Evolutionary conservation across 2,113 vertebrate species (phyloP).

Genomic region (Microcebus tavaratra): DNA sequence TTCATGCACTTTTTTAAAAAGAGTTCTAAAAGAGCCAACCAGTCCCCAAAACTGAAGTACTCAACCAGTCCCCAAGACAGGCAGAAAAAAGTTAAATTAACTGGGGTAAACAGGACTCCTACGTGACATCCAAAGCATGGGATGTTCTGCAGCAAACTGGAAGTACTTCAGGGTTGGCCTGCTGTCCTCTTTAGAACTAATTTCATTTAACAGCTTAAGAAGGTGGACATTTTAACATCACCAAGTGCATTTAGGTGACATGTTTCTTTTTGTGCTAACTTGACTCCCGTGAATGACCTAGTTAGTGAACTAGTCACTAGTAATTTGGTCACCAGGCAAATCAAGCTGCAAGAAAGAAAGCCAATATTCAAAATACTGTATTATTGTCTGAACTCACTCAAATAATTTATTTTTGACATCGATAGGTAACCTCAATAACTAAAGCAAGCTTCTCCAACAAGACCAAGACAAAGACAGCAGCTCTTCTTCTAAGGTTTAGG

Average conservation of each 20-base stretch:
- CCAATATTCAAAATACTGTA: slow-evolving; percentile 7
- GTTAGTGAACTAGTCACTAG: not conserved
- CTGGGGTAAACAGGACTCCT: not conserved
- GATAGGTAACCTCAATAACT: slow-evolving; percentile 73
- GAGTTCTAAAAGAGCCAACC: not conserved
- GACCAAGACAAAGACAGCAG: not conserved
- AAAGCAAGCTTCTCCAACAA: slow-evolving; percentile 60
- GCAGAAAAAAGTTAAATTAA: not conserved
- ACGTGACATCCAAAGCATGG: not conserved
- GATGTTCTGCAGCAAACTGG: not conserved
- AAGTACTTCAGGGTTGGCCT: not conserved
- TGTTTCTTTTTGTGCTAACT: not conserved
- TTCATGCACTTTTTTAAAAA: not conserved
- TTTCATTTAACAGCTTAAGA: too few species aligned
- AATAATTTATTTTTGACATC: slow-evolving; percentile 39
- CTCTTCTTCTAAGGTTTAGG: slow-evolving; percentile 83
- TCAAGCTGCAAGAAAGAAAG: not conserved
- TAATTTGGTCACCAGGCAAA: not conserved
- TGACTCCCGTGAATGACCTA: not conserved
- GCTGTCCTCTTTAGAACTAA: not conserved
- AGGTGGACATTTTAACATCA: too few species aligned
- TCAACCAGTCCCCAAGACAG: not conserved
- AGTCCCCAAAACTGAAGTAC: not conserved
- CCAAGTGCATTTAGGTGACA: not conserved
- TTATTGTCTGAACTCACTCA: slow-evolving; percentile 9